Evolutionary conservation across 1,140 invertebrate species (phyloP).

Genomic region (Apis cerana): DNA sequence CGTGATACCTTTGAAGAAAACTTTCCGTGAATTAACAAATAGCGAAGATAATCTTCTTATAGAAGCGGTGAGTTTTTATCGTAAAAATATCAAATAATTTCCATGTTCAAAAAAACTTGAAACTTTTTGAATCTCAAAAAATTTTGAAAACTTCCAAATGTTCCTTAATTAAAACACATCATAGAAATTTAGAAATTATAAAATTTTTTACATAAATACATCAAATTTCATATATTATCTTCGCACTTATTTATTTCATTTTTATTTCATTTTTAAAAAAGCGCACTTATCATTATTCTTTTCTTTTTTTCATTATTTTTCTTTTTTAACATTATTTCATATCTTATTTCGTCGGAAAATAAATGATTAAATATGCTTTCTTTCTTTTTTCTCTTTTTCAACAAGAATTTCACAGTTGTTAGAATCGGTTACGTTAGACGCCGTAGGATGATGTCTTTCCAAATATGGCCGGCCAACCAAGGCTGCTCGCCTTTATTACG

Average conservation of each 20-base stretch:
- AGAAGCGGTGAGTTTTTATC: conserved; percentile 69
- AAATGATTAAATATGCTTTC: background rate
- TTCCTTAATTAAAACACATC: no score
- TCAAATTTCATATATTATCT: no score
- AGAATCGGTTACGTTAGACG: conserved; percentile 55
- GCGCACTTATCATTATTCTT: no score
- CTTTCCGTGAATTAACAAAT: conserved; percentile 79
- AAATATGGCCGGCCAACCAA: conserved; percentile 72
- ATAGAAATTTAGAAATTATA: no score
- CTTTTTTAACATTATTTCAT: background rate
- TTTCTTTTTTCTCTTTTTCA: background rate
- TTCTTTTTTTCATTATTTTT: background rate
- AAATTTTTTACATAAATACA: no score
- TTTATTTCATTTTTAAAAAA: background rate
- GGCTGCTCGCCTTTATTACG: conserved; percentile 60
- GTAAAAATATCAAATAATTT: background rate
- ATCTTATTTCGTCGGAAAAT: background rate
- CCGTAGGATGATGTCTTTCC: conserved; percentile 75
- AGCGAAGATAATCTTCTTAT: conserved; percentile 36
- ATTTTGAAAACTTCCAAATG: no score
- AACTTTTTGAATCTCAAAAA: no score
- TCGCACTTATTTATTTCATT: background rate
- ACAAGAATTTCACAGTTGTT: conserved; percentile 22
- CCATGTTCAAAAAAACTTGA: no score
- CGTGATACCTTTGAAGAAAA: conserved; percentile 79